Evolutionary conservation across 2,797 vertebrate genomes (phyloP), one percentile per base, ranked within the genome.

Genomic region (Notolabrus celidotus): DNA sequence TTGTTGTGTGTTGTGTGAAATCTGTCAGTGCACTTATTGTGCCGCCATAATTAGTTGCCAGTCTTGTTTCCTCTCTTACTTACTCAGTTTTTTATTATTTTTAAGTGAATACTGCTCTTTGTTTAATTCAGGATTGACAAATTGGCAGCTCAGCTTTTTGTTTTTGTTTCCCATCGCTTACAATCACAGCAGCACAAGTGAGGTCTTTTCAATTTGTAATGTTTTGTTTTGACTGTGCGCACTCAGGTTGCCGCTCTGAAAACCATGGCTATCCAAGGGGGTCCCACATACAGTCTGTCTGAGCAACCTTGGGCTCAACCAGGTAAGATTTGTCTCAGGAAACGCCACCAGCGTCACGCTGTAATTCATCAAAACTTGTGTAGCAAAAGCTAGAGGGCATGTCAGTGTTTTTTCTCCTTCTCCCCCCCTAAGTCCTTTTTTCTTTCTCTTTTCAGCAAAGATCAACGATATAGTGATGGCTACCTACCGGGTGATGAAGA

Each of bases 261-360:
- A 92, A 94, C 95, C 4, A 98, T 97, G 97, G 97, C 95, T 33
- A 95, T 92, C 75, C 95, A 98, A 88, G 97, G 97, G 80, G 98
- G 98, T 33, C 97, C 98, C 50, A 97, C 90, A 0, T 99, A 99
- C 80, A 96, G 92, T 63, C 94, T 99, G 47, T 94, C 96, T 4
- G 95, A 97, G 86, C 98, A 99, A 69, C 97, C 98, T 47, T 99
- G 98, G 98, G 98, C 98, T 0, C 97, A 99, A 71, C 96, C 97
- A 92, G 96, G 98, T 99, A 93, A 86, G 86, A 84, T 80, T 79
- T 77, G 78, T 85, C 78, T 83, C 72, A 59, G 72, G 69, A 79
- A 80, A 73, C 38, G 55, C 77, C 67, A 64, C 50, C 27, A 71
- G 71, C 71, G 38, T 68, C 69, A 27, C 7, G 23, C 55, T 63